Conservation (phyloP, 2,888 invertebrate species). For the Alloscopus bannaensis region DNA sequence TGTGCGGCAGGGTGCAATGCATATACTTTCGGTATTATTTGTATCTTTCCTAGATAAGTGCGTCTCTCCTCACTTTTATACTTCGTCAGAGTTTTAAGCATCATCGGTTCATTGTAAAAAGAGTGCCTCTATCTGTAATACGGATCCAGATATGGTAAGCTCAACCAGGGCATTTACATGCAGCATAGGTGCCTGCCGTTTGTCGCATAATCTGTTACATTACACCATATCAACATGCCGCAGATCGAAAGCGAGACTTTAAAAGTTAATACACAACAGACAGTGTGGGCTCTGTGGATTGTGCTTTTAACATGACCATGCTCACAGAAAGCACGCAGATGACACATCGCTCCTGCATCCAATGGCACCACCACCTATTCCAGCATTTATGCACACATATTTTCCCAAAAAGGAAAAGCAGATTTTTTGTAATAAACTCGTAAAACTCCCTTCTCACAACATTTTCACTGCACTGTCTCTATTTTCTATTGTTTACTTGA, state of each 20-base stretch:
- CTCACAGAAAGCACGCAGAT: not conserved
- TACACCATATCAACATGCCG: not conserved
- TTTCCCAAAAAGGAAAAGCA: not conserved
- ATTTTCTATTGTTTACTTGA: constrained; percentile 11
- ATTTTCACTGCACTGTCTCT: constrained; percentile 22
- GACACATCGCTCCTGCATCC: not conserved
- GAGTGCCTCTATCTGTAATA: too few species aligned
- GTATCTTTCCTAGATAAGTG: constrained; percentile 14
- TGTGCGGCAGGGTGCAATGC: not conserved
- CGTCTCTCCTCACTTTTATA: constrained; percentile 44
- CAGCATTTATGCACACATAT: not conserved
- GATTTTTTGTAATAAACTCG: constrained; percentile 10
- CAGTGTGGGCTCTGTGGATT: not conserved
- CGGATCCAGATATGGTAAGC: too few species aligned
- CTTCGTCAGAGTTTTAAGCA: constrained; percentile 48
- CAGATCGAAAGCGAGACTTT: not conserved
- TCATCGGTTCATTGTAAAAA: not conserved
- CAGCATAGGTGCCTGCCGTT: not conserved
- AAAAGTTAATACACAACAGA: not conserved
- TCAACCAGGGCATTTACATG: constrained; percentile 17
- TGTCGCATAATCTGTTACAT: not conserved
- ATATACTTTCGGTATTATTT: not conserved
- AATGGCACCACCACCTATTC: not conserved
- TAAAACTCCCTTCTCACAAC: constrained; percentile 22
- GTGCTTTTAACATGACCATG: not conserved